Percentiles rank a stretch among this genome's conserved stretches.
Conservation (phyloP, 2,113 vertebrate genomes). For the Phyllostomus hastatus region DNA sequence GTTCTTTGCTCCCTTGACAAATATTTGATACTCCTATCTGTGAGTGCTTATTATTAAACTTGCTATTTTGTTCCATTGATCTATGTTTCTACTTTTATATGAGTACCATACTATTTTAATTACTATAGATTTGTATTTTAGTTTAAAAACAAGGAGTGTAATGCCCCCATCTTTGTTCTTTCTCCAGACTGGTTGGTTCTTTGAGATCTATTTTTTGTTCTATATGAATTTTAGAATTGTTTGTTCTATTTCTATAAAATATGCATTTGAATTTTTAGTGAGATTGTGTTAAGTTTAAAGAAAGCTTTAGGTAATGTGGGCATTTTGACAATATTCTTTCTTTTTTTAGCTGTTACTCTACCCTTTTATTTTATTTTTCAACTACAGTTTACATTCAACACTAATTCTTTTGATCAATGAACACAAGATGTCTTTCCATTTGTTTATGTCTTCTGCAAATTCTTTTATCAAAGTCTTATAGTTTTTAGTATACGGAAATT, state of each 20-base stretch:
- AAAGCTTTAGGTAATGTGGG: background rate
- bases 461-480: background rate
- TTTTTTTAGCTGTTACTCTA: background rate
- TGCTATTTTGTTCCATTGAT: background rate
- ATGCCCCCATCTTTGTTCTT: background rate
- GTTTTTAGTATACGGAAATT: background rate
- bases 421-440: background rate
- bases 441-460: background rate
- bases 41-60: background rate
- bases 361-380: background rate
- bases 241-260: background rate
- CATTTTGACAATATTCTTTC: background rate
- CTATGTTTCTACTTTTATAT: background rate
- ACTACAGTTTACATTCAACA: background rate
- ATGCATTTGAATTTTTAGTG: background rate
- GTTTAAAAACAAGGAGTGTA: background rate
- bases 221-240: background rate
- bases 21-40: background rate
- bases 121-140: background rate
- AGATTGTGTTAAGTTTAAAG: background rate
- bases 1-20: background rate
- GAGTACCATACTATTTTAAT: background rate
- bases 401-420: background rate
- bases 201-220: background rate
- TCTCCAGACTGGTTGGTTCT: background rate